Evolutionary conservation across 2,888 invertebrate species (phyloP).

Genomic region (Limnephilus marmoratus): DNA sequence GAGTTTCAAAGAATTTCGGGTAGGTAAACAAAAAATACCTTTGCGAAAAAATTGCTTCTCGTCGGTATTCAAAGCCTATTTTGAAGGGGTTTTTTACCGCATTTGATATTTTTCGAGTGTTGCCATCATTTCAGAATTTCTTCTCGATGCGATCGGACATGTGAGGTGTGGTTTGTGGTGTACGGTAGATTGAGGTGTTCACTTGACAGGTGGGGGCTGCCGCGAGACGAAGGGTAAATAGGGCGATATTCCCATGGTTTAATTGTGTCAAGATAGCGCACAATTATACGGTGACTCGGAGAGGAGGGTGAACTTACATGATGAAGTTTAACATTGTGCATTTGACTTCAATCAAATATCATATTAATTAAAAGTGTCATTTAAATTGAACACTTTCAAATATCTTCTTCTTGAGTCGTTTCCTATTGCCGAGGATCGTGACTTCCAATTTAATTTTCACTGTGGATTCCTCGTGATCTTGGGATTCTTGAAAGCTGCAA

Average conservation of each 20-base stretch:
- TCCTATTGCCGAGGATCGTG: no score
- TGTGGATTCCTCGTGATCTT: no score
- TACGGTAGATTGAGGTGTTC: constrained; percentile 41
- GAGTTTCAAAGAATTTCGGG: constrained; percentile 17
- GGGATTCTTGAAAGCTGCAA: no score
- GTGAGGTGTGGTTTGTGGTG: constrained; percentile 12
- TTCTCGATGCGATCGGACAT: constrained; percentile 43
- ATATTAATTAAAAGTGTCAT: not conserved
- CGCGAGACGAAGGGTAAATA: constrained; percentile 22
- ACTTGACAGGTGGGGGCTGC: constrained; percentile 31
- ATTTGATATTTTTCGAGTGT: constrained; percentile 45
- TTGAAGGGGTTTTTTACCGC: constrained; percentile 38
- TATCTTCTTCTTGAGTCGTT: no score
- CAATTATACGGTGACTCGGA: not conserved
- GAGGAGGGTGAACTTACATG: not conserved
- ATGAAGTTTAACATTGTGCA: not conserved
- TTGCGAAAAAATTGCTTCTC: not conserved
- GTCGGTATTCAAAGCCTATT: constrained; percentile 30
- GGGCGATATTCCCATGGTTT: not conserved
- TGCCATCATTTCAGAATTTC: constrained; percentile 33
- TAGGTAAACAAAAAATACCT: constrained; percentile 36
- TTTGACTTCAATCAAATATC: not conserved
- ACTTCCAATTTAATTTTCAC: no score
- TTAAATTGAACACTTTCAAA: no score
- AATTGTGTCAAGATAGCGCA: constrained; percentile 24